phyloP scores from a whole-genome alignment of 2,888 invertebrate genomes.

The Matsumyia berberina region DNA sequence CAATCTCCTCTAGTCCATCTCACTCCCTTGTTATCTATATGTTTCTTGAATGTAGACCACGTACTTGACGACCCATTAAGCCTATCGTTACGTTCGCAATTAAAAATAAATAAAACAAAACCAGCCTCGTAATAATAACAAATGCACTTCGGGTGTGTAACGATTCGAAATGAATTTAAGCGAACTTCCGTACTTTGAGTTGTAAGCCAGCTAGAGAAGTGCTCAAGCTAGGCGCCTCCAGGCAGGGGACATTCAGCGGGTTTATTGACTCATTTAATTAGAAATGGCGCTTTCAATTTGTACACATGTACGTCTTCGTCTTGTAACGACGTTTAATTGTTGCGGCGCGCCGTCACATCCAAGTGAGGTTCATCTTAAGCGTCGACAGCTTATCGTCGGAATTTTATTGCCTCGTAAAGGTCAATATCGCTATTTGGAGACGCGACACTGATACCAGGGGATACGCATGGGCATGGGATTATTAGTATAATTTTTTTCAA shows the following conservation, averaged over 20 bases:
- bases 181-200: conserved; percentile 55
- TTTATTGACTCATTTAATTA: conserved; percentile 68
- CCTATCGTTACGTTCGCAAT: conserved; percentile 55
- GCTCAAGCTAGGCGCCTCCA: conserved; percentile 12
- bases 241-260: conserved; percentile 10
- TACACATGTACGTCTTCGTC: conserved; percentile 41
- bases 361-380: conserved; percentile 11
- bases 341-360: conserved; percentile 8
- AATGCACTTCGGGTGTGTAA: conserved; percentile 32
- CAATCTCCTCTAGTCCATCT: conserved; percentile 34
- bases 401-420: conserved; percentile 52
- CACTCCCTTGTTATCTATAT: conserved; percentile 32
- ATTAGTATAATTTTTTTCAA: background rate
- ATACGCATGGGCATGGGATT: conserved; percentile 26
- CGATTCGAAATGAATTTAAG: conserved; percentile 13
- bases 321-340: conserved; percentile 40
- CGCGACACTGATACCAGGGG: conserved; percentile 24
- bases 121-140: conserved; percentile 1
- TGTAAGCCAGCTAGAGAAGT: background rate
- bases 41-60: conserved; percentile 70
- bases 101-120: conserved; percentile 48
- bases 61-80: conserved; percentile 75
- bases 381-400: conserved; percentile 50
- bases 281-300: conserved; percentile 60
- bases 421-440: conserved; percentile 69